phyloP scores from a whole-genome alignment of 2,888 invertebrate genomes.

The Pterostichus niger region DNA sequence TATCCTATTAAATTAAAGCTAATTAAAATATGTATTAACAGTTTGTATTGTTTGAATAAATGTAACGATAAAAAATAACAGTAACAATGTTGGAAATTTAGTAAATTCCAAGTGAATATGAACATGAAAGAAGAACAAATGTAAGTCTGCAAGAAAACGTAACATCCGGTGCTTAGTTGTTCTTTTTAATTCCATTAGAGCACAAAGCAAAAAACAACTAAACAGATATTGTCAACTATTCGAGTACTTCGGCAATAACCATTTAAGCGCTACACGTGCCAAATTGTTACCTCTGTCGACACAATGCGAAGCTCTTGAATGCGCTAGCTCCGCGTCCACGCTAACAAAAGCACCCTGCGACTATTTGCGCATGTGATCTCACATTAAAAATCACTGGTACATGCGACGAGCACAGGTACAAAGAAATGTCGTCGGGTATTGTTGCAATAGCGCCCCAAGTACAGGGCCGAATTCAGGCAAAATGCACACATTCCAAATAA shows the following conservation, averaged over 20 bases:
- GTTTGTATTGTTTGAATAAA: no score
- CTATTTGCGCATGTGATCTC: conserved; percentile 59
- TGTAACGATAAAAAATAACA: no score
- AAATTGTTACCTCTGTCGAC: conserved; percentile 41
- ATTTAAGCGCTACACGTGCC: conserved; percentile 52
- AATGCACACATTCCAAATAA: no score
- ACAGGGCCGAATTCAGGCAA: not conserved
- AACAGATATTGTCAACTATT: conserved; percentile 56
- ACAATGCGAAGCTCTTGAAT: conserved; percentile 17
- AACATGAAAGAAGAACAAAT: conserved; percentile 15
- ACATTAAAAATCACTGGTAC: conserved; percentile 62
- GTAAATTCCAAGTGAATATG: conserved; percentile 11
- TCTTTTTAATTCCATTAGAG: conserved; percentile 46
- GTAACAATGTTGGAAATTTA: not conserved
- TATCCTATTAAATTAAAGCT: no score
- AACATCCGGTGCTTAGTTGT: not conserved
- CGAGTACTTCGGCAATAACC: conserved; percentile 56
- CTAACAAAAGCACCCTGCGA: conserved; percentile 34
- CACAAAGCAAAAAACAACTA: conserved; percentile 28
- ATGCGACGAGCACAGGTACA: conserved; percentile 16
- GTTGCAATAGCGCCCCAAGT: conserved; percentile 33
- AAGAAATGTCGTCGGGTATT: conserved; percentile 44
- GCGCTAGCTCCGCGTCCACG: not conserved
- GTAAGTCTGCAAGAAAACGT: conserved; percentile 29
- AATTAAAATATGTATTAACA: no score